phyloP scores from a whole-genome alignment of 2,888 invertebrate genomes.

The Drosophila kambysellisi region DNA sequence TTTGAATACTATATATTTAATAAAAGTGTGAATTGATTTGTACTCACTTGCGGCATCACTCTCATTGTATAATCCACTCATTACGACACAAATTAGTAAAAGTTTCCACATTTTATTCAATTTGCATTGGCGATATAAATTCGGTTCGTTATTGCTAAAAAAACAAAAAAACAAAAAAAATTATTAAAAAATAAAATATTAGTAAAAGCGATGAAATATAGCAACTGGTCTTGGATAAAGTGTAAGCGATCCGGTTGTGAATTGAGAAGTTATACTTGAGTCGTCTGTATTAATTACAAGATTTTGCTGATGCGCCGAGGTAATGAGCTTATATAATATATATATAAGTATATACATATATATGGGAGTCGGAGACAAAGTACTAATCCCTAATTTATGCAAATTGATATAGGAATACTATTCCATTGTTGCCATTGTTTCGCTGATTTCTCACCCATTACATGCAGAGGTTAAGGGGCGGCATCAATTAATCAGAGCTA shows the following conservation, averaged over 20 bases:
- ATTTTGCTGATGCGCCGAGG: neutral
- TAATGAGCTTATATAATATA: slow-evolving; percentile 5
- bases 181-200: neutral
- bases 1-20: neutral
- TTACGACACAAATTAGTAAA: slow-evolving; percentile 73
- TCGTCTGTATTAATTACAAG: slow-evolving; percentile 35
- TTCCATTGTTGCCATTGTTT: slow-evolving; percentile 26
- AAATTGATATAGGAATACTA: slow-evolving; percentile 4
- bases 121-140: slow-evolving; percentile 51
- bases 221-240: slow-evolving; percentile 47
- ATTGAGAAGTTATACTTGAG: slow-evolving; percentile 19
- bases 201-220: neutral
- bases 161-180: slow-evolving; percentile 3
- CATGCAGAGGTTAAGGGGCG: neutral
- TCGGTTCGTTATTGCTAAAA: slow-evolving; percentile 40
- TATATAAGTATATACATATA: neutral
- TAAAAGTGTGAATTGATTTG: neutral
- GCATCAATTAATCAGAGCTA: slow-evolving; percentile 18
- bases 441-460: slow-evolving; percentile 19
- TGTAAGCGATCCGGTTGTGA: slow-evolving; percentile 46
- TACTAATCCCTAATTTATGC: slow-evolving; percentile 14
- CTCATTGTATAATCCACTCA: slow-evolving; percentile 68
- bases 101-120: slow-evolving; percentile 79
- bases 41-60: slow-evolving; percentile 72
- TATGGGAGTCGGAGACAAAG: neutral